Conservation (phyloP, 1,140 invertebrate species). For the Tribolium madens region DNA sequence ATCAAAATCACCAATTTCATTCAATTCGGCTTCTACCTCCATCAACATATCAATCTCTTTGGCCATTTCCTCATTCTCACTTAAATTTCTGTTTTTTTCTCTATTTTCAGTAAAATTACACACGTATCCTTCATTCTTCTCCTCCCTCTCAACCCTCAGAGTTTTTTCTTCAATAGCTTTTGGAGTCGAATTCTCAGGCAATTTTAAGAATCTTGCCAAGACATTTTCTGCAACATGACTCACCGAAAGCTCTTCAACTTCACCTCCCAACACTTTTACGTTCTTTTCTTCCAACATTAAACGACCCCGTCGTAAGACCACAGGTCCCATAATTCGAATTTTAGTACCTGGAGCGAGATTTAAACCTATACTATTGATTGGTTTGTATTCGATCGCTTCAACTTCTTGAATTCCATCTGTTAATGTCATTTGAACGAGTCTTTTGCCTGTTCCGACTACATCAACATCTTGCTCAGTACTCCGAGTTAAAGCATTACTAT, state of each 20-base stretch:
- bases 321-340: conserved; percentile 73
- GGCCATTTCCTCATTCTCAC: conserved; percentile 8
- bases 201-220: conserved; percentile 70
- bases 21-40: conserved; percentile 49
- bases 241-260: conserved; percentile 75
- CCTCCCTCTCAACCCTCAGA: conserved; percentile 19
- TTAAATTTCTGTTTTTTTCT: not conserved
- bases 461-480: conserved; percentile 63
- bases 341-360: conserved; percentile 76
- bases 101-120: not conserved
- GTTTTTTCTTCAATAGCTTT: conserved; percentile 58
- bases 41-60: conserved; percentile 55
- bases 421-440: conserved; percentile 79
- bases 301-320: conserved; percentile 78
- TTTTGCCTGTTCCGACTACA: conserved; percentile 64
- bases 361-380: conserved; percentile 70
- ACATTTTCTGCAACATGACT: conserved; percentile 73
- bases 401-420: conserved; percentile 82
- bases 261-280: conserved; percentile 78
- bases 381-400: conserved; percentile 79
- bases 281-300: conserved; percentile 76
- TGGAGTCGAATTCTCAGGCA: conserved; percentile 68
- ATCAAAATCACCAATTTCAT: conserved; percentile 51
- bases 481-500: conserved; percentile 69
- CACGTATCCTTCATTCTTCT: not conserved